Conservation (phyloP, 64 coral and sea anemone genomes). For the Montipora cactus region DNA sequence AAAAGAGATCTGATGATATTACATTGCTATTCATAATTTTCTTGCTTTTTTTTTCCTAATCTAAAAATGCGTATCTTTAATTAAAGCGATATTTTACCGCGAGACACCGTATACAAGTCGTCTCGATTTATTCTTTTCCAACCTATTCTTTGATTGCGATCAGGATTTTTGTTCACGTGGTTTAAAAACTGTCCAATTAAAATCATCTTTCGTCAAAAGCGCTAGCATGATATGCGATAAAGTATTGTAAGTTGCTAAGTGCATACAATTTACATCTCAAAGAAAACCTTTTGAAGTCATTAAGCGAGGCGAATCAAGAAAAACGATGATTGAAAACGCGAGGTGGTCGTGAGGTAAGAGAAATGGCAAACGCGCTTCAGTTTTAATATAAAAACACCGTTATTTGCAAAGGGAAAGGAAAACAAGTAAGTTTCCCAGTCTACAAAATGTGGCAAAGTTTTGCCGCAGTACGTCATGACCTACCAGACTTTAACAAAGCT, state of each 20-base stretch:
- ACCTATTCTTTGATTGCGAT: not conserved
- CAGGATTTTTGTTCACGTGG: not conserved
- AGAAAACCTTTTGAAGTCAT: not conserved
- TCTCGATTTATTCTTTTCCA: too few relatives aligned
- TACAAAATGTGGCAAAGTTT: not conserved
- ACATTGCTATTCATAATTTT: not conserved
- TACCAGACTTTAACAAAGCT: too few relatives aligned
- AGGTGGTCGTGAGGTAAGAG: not conserved
- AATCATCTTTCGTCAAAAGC: not conserved
- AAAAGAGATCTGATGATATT: not conserved
- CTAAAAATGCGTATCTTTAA: not conserved
- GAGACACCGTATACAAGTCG: too few relatives aligned
- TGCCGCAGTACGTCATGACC: too few relatives aligned
- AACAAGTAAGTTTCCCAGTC: not conserved
- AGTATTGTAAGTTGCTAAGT: not conserved
- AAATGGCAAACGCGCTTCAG: not conserved
- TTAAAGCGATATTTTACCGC: not conserved
- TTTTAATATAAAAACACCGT: not conserved
- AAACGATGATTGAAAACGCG: not conserved
- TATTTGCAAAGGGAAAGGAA: not conserved
- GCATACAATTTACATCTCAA: not conserved
- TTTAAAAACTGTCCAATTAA: not conserved
- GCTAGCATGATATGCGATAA: not conserved
- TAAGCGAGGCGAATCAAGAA: not conserved
- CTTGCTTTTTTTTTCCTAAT: not conserved